Evolutionary conservation across 2,113 vertebrate genomes (phyloP), one percentile per base, ranked within the genome.

Genomic region (Eclectus roratus): DNA sequence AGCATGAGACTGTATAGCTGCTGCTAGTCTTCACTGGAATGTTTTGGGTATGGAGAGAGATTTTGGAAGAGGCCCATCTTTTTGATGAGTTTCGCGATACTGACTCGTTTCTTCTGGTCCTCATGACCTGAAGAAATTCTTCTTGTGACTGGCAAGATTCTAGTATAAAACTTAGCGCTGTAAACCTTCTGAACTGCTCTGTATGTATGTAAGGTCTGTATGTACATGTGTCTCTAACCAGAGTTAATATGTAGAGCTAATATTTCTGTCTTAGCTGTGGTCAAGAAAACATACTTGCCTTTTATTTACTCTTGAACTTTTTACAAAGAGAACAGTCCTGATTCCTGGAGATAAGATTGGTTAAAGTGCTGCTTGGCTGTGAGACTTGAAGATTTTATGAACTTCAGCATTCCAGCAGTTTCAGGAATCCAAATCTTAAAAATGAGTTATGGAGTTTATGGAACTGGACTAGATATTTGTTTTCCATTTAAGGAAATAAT

Each of bases 381-480:
- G 58, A 88, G 87, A 66, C 49, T 27, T 93, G 74, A 94, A 95
- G 84, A 80, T 82, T 93, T 93, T 74, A 79, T 91, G 91, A 94
- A 95, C 91, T 87, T 96, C 56, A 89, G 44, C 94, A 95, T 97
- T 97, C 89, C 87, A 95, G 49, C 65, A 91, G 41, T 93, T 97
- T 93, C 73, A 88, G 78, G 87, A 94, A 93, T 95, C 84, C 81
- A 87, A 3, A 96, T 95, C 89, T 96, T 95, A 84, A 93, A 93
- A 95, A 91, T 94, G 63, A 96, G 65, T 94, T 95, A 94, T 37
- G 28, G n/a, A 90, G 29, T 79, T 92, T 93, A 77, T 94, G 78
- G 89, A 95, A 85, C 63, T 65, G 58, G 52, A 87, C 47, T 76
- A 76, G 58, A 89, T 58, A 73, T 93, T 90, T 91, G 25, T 65